Conservation (phyloP, 2,797 vertebrate species). For the Gymnopithys bicolor region DNA sequence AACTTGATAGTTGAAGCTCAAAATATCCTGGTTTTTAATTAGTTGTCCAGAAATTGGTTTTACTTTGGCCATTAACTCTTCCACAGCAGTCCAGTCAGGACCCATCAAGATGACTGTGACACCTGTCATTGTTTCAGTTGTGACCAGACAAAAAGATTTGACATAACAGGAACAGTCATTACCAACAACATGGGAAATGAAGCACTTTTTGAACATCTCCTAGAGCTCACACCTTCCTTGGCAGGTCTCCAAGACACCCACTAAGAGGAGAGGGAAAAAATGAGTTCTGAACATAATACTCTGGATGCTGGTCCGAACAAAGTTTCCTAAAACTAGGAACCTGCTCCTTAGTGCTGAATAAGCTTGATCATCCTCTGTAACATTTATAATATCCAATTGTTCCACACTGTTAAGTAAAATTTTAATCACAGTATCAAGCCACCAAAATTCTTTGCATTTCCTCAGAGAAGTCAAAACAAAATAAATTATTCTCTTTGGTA, state of each 20-base stretch:
- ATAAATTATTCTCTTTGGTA: not conserved
- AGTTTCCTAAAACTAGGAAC: not conserved
- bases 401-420: not conserved
- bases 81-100: not conserved
- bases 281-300: not conserved
- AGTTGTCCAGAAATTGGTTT: not conserved
- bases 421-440: not conserved
- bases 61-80: not conserved
- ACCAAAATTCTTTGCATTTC: not conserved
- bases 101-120: not conserved
- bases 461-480: not conserved
- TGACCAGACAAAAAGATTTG: not conserved
- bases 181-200: not conserved
- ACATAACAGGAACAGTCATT: not conserved
- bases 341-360: not conserved
- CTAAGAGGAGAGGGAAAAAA: not conserved
- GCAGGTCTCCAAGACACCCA: not conserved
- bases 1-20: not conserved
- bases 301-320: not conserved
- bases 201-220: not conserved
- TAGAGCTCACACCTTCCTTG: not conserved
- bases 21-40: not conserved
- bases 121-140: not conserved
- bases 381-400: not conserved
- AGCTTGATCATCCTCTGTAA: not conserved